Conservation (phyloP, 2,113 vertebrate genomes). For the Solenodon paradoxus region DNA sequence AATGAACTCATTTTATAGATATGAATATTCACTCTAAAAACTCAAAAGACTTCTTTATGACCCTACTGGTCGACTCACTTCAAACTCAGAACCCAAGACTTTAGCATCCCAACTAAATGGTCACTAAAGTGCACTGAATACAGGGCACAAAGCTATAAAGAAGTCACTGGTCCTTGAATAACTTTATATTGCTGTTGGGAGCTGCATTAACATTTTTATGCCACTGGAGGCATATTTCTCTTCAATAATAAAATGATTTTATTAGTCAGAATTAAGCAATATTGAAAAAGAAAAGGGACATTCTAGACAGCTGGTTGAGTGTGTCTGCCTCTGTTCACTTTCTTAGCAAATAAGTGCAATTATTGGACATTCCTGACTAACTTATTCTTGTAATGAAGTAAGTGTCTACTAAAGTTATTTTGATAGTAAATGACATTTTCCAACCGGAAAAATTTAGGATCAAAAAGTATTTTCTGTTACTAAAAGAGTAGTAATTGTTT, state of each 20-base stretch:
- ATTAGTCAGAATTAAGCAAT: slow-evolving; percentile 27
- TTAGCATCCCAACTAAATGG: neutral
- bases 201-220: neutral
- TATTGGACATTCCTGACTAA: slow-evolving; percentile 18
- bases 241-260: slow-evolving; percentile 11
- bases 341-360: neutral
- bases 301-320: neutral
- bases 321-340: neutral
- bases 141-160: neutral
- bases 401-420: neutral
- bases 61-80: neutral
- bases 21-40: neutral
- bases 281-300: neutral
- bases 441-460: neutral
- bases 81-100: neutral
- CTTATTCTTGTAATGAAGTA: slow-evolving; percentile 18
- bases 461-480: neutral
- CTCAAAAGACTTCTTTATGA: neutral
- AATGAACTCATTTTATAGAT: neutral
- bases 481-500: slow-evolving; percentile 9
- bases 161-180: neutral
- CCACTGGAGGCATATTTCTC: slow-evolving; percentile 9
- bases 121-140: neutral
- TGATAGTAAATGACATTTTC: neutral
- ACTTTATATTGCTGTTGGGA: neutral